Conservation (phyloP, 2,113 vertebrate species). For the Nesogale talazaci region DNA sequence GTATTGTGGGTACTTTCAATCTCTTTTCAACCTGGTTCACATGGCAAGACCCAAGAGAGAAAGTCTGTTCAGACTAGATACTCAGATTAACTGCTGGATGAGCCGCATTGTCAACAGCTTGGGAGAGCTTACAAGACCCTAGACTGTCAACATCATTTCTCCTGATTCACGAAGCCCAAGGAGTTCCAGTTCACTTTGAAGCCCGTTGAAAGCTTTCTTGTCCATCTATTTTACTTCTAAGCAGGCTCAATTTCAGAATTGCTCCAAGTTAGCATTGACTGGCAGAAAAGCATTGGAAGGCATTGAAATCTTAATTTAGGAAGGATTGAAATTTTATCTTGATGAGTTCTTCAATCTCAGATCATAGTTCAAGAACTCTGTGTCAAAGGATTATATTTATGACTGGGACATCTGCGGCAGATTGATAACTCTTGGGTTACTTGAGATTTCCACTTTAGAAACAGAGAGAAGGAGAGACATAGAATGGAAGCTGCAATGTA, state of each 20-base stretch:
- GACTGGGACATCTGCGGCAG: not conserved
- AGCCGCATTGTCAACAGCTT: fast-evolving
- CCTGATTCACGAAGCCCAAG: not conserved
- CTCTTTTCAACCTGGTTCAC: not conserved
- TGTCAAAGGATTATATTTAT: not conserved
- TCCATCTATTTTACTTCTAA: not conserved
- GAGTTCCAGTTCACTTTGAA: not conserved
- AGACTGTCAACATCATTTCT: not conserved
- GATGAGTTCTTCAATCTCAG: slow-evolving; percentile 34
- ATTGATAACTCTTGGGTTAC: slow-evolving; percentile 42
- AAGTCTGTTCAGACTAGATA: not conserved
- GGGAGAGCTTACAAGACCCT: not conserved
- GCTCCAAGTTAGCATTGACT: slow-evolving; percentile 6
- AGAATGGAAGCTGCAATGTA: slow-evolving; percentile 16
- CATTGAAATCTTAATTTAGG: slow-evolving; percentile 67
- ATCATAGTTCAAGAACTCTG: slow-evolving; percentile 9
- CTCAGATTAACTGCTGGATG: not conserved
- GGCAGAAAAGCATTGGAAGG: slow-evolving; percentile 51
- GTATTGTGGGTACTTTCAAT: not conserved
- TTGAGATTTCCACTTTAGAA: slow-evolving; percentile 54
- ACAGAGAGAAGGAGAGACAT: not conserved
- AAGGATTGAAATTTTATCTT: slow-evolving; percentile 60
- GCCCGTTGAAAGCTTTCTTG: not conserved
- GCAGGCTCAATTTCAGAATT: slow-evolving; percentile 44
- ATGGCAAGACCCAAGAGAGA: not conserved